These are phyloP conservation scores for Myiopsitta monachus DNA, from an alignment of 2,113 vertebrate species.

Conservation along the genomic window DNA sequence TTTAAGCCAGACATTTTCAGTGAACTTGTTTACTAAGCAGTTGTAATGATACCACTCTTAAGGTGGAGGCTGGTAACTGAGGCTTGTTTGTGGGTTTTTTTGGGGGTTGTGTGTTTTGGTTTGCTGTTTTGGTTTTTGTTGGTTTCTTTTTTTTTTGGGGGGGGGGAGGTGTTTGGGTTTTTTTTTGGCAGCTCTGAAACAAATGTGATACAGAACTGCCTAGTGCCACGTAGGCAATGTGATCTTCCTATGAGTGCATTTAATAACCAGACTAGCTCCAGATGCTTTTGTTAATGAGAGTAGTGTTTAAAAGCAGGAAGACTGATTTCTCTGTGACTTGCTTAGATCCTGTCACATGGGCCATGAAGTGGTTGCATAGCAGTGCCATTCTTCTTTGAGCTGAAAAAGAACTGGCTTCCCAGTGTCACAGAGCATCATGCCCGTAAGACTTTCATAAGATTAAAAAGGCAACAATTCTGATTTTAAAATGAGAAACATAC, in stretches of 20 bases:
- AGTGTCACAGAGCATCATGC: neutral
- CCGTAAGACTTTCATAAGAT: neutral
- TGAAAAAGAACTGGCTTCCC: neutral
- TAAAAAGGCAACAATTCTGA: neutral
- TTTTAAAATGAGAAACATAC: neutral
- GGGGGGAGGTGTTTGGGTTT: accelerated
- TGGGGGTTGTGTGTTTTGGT: accelerated
- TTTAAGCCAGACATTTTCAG: neutral
- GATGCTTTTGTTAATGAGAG: constrained; percentile 42
- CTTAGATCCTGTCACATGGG: constrained; percentile 15
- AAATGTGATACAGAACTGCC: neutral
- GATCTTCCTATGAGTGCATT: neutral
- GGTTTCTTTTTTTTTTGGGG: neutral
- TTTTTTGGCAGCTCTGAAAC: neutral
- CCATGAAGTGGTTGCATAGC: neutral
- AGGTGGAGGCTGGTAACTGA: neutral
- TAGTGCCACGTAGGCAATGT: neutral
- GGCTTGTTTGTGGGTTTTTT: neutral
- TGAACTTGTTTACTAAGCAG: neutral
- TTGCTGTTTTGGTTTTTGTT: neutral
- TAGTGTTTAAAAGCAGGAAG: neutral
- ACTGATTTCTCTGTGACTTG: neutral
- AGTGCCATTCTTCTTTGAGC: neutral
- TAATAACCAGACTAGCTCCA: constrained; percentile 38
- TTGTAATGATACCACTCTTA: neutral